These are phyloP conservation scores for Bombus balteatus DNA, from an alignment of 1,140 invertebrate species.

Conservation along the genomic window DNA sequence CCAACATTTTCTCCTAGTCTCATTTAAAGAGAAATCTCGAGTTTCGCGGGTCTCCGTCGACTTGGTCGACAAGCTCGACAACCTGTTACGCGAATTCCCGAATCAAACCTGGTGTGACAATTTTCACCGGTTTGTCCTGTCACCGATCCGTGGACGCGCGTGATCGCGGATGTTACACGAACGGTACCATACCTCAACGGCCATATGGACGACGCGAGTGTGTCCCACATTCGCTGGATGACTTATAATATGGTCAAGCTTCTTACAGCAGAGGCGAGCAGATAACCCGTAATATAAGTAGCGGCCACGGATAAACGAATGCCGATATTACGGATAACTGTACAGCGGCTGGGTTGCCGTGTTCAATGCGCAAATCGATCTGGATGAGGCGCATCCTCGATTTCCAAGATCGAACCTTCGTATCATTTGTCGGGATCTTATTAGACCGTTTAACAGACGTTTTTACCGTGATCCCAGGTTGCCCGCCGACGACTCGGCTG, in stretches of 20 bases:
- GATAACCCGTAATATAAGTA: conserved; percentile 51
- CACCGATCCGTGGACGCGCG: not conserved
- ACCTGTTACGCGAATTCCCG: not conserved
- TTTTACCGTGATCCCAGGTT: not conserved
- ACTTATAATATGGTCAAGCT: conserved; percentile 35
- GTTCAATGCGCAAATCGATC: conserved; percentile 59
- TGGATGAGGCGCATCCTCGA: conserved; percentile 41
- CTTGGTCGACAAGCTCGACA: not conserved
- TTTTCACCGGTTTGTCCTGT: conserved; percentile 12
- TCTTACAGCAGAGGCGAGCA: conserved; percentile 9
- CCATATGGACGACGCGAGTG: conserved; percentile 59
- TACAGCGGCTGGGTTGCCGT: conserved; percentile 24
- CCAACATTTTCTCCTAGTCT: too few relatives aligned
- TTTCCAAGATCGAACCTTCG: conserved; percentile 20
- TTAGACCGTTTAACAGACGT: conserved; percentile 32
- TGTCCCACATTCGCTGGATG: conserved; percentile 64
- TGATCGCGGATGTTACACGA: conserved; percentile 1
- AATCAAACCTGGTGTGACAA: not conserved
- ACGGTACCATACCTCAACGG: conserved; percentile 16
- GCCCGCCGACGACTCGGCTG: not conserved
- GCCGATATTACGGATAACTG: conserved; percentile 68
- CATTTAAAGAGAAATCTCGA: not conserved
- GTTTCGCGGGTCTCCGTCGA: not conserved
- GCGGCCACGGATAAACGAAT: conserved; percentile 60
- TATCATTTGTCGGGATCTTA: conserved; percentile 39